Base-by-base conservation (phyloP, 2,888 invertebrate genomes). In the Protodeltote pygarga region DNA sequence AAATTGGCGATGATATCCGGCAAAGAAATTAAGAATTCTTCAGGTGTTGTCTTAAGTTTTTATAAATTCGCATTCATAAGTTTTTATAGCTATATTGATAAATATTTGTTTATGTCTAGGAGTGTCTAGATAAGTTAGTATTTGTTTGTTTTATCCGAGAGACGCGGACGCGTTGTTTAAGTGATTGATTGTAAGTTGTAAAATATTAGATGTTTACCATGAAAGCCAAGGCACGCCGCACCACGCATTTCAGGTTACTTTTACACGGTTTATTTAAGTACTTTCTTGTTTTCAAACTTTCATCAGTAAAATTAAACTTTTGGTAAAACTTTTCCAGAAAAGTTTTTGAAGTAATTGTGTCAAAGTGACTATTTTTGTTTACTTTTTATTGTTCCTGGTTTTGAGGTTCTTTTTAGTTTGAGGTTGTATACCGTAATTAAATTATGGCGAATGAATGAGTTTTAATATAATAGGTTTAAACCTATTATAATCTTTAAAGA, bases 301-400 rank as follows among this genome's bases (percentile, higher is more conserved):
- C 39, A 28, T 49, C 41, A 41, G 38, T 45, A 46, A 57, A 63
- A 57, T 50, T 37, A 70, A 75, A 71, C 65, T 75, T 66, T 46
- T 15, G 10, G 29, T 24, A 64, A 79, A 82, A 80, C 67, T 77
- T 79, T 79, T 71, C 53, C 49, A 51, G 54, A 72, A 72, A 78
- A 75, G 65, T 76, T 78, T 67, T 68, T 69, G 71, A 71, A 68
- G 71, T 72, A 67, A 47, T 45, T 61, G 50, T 79, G 83, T 82
- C 83, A 82, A 71, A 65, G 42, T 75, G 74, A 71, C 70, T 62
- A 61, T 61, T 70, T 60, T 61, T 53, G 40, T 47, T 32, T 53
- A 59, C 52, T 66, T 63, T 61, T 74, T 69, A 54, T 51, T 60
- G 50, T 65, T 66, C 50, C 35, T 52, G 44, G 39, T 58, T 34